phyloP scores from a whole-genome alignment of 2,888 invertebrate species.

The Drosophila heteroneura region DNA sequence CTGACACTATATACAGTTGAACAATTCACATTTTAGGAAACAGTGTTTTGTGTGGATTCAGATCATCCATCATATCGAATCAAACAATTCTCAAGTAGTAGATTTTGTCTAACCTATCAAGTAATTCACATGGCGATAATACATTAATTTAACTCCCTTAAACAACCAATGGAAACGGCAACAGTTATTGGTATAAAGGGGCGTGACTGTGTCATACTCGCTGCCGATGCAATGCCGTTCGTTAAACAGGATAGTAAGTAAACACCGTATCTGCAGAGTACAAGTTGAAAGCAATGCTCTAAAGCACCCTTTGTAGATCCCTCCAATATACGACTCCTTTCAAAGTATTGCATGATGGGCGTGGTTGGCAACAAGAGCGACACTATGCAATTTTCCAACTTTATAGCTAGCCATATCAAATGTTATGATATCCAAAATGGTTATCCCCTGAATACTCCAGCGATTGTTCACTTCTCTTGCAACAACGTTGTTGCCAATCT shows the following conservation, averaged over 20 bases:
- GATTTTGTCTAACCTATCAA: not conserved
- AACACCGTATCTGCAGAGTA: not conserved
- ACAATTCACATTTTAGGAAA: not conserved
- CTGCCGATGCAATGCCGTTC: constrained; percentile 94
- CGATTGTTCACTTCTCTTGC: constrained; percentile 95
- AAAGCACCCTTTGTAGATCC: constrained; percentile 88
- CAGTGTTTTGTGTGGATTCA: not conserved
- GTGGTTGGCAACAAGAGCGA: constrained; percentile 96
- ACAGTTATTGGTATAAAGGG: constrained; percentile 95
- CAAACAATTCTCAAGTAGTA: not conserved
- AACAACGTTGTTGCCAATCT: constrained; percentile 94
- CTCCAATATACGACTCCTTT: constrained; percentile 94
- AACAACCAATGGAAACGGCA: constrained; percentile 87
- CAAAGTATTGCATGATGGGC: constrained; percentile 94
- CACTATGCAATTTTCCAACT: constrained; percentile 97
- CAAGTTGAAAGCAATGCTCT: not conserved
- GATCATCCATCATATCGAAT: not conserved
- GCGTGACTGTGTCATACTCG: constrained; percentile 94
- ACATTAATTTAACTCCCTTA: not conserved
- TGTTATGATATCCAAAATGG: constrained; percentile 98
- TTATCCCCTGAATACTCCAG: constrained; percentile 94
- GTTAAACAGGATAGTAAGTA: constrained; percentile 89
- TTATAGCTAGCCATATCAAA: constrained; percentile 96
- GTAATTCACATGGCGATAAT: too few relatives aligned
- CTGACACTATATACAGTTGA: not conserved